A percentile compares a stretch with the other conserved stretches of the same genome.
These are phyloP conservation scores for Trachurus trachurus DNA, from an alignment of 2,797 vertebrate species.

Conservation along the genomic window DNA sequence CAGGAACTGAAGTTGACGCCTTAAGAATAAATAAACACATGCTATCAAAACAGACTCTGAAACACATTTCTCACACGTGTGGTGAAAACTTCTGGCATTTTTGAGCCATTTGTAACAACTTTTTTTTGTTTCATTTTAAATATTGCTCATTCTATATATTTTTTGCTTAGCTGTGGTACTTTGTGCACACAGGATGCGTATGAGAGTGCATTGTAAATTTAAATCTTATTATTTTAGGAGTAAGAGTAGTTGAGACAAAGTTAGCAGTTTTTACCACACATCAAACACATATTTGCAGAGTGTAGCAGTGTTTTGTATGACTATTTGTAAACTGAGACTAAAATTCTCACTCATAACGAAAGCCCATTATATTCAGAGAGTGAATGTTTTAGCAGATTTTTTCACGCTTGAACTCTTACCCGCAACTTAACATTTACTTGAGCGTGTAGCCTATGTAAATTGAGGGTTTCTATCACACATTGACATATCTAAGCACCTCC, in stretches of 20 bases:
- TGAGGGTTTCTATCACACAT: not conserved
- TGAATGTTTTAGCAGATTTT: not conserved
- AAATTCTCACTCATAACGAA: not conserved
- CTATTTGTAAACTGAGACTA: not conserved
- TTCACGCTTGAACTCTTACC: too few species aligned
- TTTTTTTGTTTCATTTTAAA: not conserved
- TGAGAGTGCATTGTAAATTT: not conserved
- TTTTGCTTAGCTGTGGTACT: not conserved
- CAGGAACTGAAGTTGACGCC: conserved; percentile 90
- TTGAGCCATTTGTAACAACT: not conserved
- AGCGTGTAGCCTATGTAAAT: not conserved
- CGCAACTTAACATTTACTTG: not conserved
- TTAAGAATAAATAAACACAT: conserved; percentile 53
- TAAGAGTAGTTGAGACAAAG: not conserved
- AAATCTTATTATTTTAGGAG: not conserved
- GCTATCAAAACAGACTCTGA: not conserved
- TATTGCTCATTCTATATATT: too few species aligned
- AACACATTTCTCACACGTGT: not conserved
- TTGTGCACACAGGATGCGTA: not conserved
- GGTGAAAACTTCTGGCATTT: not conserved
- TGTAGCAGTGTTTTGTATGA: too few species aligned
- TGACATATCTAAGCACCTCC: too few species aligned
- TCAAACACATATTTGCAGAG: too few species aligned
- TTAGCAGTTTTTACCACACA: not conserved
- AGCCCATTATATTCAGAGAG: not conserved